Base-by-base conservation (phyloP, 2,113 vertebrate genomes). In the Okapia johnstoni region DNA sequence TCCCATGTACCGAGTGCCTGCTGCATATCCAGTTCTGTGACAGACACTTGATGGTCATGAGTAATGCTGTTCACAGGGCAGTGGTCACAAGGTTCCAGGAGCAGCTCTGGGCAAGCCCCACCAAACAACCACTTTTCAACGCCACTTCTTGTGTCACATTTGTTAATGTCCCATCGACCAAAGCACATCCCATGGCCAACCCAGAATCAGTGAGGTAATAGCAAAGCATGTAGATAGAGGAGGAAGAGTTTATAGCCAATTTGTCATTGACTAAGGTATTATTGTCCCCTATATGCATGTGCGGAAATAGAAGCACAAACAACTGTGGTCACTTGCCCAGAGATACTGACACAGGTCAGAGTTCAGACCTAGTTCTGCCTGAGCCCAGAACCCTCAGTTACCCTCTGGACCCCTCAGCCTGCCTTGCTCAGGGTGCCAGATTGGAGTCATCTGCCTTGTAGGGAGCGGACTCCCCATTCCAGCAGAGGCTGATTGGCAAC, bases 41-140 rank as follows among this genome's bases (percentile, higher is more conserved):
- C 55, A 14, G 1, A 8, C 13, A 9, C 54, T 1, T 43, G 8
- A 9, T 2, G 8, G n/a, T 33, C 9, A 6, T 1, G 0, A 33
- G 26, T 12, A 33, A 6, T 36, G 21, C 66, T 40, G 54, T 33
- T 30, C 40, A 2, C 40, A 1, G 5, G 15, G 61, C 13, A 36
- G 19, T 4, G 4, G 19, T 40, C 36, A 28, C 52, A 14, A 40
- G 40, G 6, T 50, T 58, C 40, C 80, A 16, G 43, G 21, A 77
- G 70, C 54, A 40, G 52, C 30, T 2, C 28, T 5, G 46, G 10
- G 4, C 66, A 40, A 36, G 5, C 19, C 36, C 85, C 46, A 4
- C 54, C 14, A 3, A 6, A 28, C n/a, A 13, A 15, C 40, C 16
- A 6, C 2, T 1, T 55, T 30, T 52, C 54, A 16, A 43, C 5